Conservation (phyloP, 2,113 vertebrate species). For the Poecilia latipinna region DNA sequence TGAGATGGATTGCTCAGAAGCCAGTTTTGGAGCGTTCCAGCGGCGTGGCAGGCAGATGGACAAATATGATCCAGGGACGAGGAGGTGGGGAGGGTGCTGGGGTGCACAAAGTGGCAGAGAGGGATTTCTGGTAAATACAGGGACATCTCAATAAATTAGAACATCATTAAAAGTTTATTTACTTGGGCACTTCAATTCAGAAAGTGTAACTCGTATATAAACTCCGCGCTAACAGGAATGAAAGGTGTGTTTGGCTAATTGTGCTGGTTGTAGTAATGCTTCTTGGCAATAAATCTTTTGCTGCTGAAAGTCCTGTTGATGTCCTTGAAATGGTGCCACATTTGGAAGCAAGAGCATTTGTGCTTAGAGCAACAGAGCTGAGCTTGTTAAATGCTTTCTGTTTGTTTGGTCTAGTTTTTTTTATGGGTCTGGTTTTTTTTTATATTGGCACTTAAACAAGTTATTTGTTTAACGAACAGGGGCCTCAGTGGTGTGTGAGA, state of each 20-base stretch:
- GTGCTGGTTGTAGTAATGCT: neutral
- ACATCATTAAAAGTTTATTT: neutral
- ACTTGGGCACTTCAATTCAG: neutral
- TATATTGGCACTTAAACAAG: too few relatives aligned
- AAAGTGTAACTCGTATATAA: neutral
- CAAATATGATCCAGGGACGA: constrained; percentile 72
- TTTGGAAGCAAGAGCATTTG: too few relatives aligned
- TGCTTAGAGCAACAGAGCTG: neutral
- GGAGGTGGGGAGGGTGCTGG: constrained; percentile 21
- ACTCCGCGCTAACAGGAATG: neutral
- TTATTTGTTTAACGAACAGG: too few relatives aligned
- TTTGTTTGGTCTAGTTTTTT: neutral
- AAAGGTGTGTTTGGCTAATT: neutral
- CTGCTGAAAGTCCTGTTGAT: neutral
- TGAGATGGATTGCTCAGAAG: constrained; percentile 78
- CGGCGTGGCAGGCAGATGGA: constrained; percentile 71
- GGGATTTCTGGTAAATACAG: constrained; percentile 63
- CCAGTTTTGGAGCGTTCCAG: constrained; percentile 71
- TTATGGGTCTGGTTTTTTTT: too few relatives aligned
- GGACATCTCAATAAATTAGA: constrained; percentile 17
- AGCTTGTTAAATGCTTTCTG: neutral
- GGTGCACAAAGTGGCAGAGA: constrained; percentile 34
- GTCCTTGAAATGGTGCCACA: neutral
- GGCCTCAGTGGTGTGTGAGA: too few relatives aligned
- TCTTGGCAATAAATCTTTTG: neutral